Base-by-base conservation (phyloP, 2,113 vertebrate species). In the Odobenus rosmarus region DNA sequence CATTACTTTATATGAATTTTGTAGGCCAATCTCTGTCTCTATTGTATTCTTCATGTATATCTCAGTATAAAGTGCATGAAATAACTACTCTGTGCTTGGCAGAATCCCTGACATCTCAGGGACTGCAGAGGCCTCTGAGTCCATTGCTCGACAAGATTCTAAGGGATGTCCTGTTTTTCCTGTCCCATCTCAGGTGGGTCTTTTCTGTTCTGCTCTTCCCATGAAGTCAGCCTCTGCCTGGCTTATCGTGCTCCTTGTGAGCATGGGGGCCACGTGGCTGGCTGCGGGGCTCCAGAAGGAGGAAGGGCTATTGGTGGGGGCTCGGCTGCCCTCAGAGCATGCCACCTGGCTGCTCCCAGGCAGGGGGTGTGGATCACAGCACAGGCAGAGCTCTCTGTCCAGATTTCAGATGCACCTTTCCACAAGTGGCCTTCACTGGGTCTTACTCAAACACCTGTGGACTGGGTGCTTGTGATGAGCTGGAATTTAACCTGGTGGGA, bases 231-330 rank as follows among this genome's bases (percentile, higher is more conserved):
- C 23, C n/a, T 49, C 18, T 28, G 49, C 67, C 33, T 84, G 79
- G 28, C 81, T 33, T 76, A 69, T 26, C 23, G 42, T 13, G n/a
- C 31, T 62, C n/a, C 57, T 74, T 11, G 7, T 55, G 67, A 18
- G 42, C 23, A 28, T 2, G 5, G 24, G 59, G 31, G 71, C 6
- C 21, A 10, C 1, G 5, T 7, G 23, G 2, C 67, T 31, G 24
- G 61, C 31, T 23, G 4, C 12, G 28, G 62, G 53, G 39, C 84
- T 80, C 33, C 10, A 21, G 42, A 42, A 67, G n/a, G 83, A 61
- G 61, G 49, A 59, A 13, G 53, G 2, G 0, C 18, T 24, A 13
- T 18, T 0, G 12, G 12, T 0, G 5, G 85, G 81, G n/a, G 14
- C 14, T n/a, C 28, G 3, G 2, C 10, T 4, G 46, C 28, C 83